Evolutionary conservation across 1,140 invertebrate species (phyloP).

Genomic region (Camponotus pennsylvanicus): DNA sequence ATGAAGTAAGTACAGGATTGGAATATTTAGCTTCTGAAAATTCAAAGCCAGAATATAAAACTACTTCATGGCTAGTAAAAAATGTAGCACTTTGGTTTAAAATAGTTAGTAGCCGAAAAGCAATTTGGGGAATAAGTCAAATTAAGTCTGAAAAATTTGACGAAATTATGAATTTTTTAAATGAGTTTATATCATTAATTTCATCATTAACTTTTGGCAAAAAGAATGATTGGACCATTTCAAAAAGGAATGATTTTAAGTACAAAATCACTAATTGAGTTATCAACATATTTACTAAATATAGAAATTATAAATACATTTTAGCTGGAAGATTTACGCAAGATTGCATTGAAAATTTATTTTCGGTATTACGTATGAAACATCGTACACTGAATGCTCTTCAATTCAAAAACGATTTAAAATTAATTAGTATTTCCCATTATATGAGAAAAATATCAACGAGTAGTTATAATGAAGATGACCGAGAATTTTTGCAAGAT

Average conservation of each 20-base stretch:
- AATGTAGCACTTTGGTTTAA: neutral
- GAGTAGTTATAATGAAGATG: conserved; percentile 1
- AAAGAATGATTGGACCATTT: conserved; percentile 6
- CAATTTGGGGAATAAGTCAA: neutral
- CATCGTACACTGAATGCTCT: neutral
- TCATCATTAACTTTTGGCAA: neutral
- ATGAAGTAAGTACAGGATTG: neutral
- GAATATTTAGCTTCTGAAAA: neutral
- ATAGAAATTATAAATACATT: neutral
- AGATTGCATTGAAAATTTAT: conserved; percentile 8
- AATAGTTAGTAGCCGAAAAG: neutral
- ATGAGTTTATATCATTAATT: neutral
- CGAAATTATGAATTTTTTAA: neutral
- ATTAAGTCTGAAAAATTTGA: neutral
- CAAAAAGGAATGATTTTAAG: neutral
- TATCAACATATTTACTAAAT: neutral
- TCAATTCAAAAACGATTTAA: neutral
- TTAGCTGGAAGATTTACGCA: neutral
- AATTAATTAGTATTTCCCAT: neutral
- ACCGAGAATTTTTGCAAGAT: neutral
- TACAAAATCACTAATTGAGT: neutral
- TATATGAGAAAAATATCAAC: neutral
- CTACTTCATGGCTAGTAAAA: neutral
- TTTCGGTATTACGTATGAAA: neutral
- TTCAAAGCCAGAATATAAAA: neutral